phyloP scores from a whole-genome alignment of 2,888 invertebrate genomes.

The Slavum lentiscoides region DNA sequence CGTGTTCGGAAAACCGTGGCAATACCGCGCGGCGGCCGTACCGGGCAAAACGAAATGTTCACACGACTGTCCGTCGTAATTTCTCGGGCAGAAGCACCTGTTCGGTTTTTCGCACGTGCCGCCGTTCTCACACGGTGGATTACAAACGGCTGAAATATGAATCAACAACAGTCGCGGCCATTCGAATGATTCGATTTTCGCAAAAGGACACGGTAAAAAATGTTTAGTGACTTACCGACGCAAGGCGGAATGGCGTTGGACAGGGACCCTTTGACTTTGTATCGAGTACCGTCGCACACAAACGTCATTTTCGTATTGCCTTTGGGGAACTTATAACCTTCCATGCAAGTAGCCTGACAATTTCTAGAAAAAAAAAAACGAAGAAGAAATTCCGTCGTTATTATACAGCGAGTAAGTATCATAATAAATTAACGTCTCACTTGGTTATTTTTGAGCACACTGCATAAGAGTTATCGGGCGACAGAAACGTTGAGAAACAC shows the following conservation, averaged over 20 bases:
- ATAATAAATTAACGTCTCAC: conserved; percentile 57
- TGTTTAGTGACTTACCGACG: conserved; percentile 63
- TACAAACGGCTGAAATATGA: conserved; percentile 69
- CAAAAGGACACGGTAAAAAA: too few species aligned
- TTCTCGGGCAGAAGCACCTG: conserved; percentile 74
- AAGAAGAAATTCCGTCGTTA: too few species aligned
- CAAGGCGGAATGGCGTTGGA: conserved; percentile 66
- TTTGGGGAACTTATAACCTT: conserved; percentile 64
- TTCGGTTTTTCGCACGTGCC: conserved; percentile 79
- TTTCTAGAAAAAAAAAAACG: conserved; percentile 59
- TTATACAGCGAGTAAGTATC: too few species aligned
- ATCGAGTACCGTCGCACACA: conserved; percentile 62
- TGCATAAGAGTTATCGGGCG: conserved; percentile 1
- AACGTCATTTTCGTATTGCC: conserved; percentile 62
- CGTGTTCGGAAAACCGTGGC: conserved; percentile 68
- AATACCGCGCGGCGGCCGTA: conserved; percentile 62
- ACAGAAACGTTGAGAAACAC: conserved; percentile 5
- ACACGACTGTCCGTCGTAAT: conserved; percentile 74
- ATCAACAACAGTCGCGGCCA: too few species aligned
- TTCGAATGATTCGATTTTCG: too few species aligned
- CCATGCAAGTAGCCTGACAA: conserved; percentile 63
- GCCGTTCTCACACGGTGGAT: conserved; percentile 75
- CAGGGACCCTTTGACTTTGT: conserved; percentile 62
- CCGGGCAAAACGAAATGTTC: conserved; percentile 61
- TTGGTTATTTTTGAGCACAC: conserved; percentile 59